Evolutionary conservation across 1,140 invertebrate genomes (phyloP).

Genomic region (Meloidogyne chitwoodi): DNA sequence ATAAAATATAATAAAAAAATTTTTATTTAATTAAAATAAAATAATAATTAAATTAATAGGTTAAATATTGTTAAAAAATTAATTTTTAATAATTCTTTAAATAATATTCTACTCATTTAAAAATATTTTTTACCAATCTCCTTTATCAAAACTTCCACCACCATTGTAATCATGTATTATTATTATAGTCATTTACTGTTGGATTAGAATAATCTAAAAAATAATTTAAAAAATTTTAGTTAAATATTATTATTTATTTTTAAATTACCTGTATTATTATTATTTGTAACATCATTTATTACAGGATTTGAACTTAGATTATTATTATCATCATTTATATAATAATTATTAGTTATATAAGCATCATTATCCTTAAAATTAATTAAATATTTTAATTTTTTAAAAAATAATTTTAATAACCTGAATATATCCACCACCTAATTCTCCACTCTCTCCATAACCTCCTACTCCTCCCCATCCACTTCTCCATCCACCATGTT

Average conservation of each 20-base stretch:
- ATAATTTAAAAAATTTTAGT: background rate
- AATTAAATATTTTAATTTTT: background rate
- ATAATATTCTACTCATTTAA: no score
- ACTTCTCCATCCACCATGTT: conserved; percentile 25
- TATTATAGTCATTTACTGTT: conserved; percentile 12
- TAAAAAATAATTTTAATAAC: background rate
- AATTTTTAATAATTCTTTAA: no score
- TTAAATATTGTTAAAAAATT: no score
- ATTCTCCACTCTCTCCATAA: conserved; percentile 13
- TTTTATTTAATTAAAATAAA: no score
- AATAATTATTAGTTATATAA: conserved; percentile 46
- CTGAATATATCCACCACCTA: conserved; percentile 34
- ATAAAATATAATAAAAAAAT: background rate
- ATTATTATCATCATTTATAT: conserved; percentile 35
- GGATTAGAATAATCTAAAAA: conserved; percentile 3
- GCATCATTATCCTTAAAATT: conserved; percentile 41
- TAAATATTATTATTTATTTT: background rate
- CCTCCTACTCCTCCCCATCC: conserved; percentile 32
- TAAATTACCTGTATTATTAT: background rate
- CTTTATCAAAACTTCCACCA: conserved; percentile 8
- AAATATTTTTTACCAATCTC: background rate
- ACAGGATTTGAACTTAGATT: background rate
- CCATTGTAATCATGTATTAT: conserved; percentile 20
- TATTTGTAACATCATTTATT: background rate
- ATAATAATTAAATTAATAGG: no score